These are phyloP conservation scores for Thumatha senex DNA, from an alignment of 2,888 invertebrate genomes.

Conservation along the genomic window DNA sequence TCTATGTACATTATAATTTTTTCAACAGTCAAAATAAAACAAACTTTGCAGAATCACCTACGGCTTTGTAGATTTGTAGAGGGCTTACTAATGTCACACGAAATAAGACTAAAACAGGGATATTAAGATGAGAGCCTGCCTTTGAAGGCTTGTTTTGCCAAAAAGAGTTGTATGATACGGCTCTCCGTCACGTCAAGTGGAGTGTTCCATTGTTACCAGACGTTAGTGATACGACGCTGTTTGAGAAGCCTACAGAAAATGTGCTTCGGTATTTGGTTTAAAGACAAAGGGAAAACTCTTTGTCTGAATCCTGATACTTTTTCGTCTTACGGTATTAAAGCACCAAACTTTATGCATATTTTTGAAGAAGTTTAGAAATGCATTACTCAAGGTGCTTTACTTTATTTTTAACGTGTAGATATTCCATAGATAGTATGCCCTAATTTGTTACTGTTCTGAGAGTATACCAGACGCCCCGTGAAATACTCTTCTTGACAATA, in stretches of 20 bases:
- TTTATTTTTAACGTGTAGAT: no score
- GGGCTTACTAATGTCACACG: slow-evolving; percentile 69
- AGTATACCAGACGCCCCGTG: no score
- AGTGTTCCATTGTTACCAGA: slow-evolving; percentile 29
- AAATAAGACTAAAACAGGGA: slow-evolving; percentile 79
- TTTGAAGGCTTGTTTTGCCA: slow-evolving; percentile 69
- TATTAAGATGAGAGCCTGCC: slow-evolving; percentile 76
- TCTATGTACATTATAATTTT: no score
- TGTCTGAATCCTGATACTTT: not conserved
- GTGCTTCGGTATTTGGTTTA: slow-evolving; percentile 23
- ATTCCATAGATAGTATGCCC: no score
- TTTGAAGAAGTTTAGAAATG: no score
- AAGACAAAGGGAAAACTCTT: slow-evolving; percentile 8
- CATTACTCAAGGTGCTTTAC: no score
- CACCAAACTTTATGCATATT: not conserved
- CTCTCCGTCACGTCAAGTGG: slow-evolving; percentile 51
- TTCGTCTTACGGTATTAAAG: not conserved
- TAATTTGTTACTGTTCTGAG: no score
- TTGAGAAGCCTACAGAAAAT: slow-evolving; percentile 25
- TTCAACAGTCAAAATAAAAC: no score
- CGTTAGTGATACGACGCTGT: slow-evolving; percentile 27
- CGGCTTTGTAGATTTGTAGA: slow-evolving; percentile 47
- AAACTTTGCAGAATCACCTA: slow-evolving; percentile 34
- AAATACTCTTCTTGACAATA: no score
- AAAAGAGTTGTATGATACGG: slow-evolving; percentile 68